phyloP scores from a whole-genome alignment of 2,888 invertebrate species.

The Neria commutata region DNA sequence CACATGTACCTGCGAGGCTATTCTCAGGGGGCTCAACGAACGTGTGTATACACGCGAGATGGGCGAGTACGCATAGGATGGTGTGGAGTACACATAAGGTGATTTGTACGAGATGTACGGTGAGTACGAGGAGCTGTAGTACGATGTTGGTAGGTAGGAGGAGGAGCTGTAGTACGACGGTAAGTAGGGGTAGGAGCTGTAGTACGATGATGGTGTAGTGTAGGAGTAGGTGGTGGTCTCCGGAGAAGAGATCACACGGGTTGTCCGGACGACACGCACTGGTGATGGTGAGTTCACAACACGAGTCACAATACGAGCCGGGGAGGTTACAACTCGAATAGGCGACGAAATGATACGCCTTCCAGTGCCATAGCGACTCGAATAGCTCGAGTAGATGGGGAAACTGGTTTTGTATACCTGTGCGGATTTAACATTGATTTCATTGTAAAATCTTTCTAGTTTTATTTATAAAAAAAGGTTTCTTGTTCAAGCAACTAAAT shows the following conservation, averaged over 20 bases:
- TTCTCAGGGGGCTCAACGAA: slow-evolving; percentile 49
- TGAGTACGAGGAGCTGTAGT: slow-evolving; percentile 32
- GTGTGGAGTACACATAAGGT: slow-evolving; percentile 44
- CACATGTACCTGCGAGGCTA: slow-evolving; percentile 63
- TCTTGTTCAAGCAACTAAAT: not conserved
- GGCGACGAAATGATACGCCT: slow-evolving; percentile 56
- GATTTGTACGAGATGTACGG: slow-evolving; percentile 47
- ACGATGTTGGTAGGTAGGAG: slow-evolving; percentile 25
- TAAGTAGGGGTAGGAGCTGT: slow-evolving; percentile 37
- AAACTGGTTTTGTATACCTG: slow-evolving; percentile 60
- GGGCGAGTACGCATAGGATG: slow-evolving; percentile 51
- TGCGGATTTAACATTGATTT: slow-evolving; percentile 35
- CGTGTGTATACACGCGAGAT: slow-evolving; percentile 49
- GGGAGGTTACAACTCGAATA: slow-evolving; percentile 54
- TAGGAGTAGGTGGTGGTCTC: slow-evolving; percentile 45
- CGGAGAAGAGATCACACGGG: slow-evolving; percentile 54
- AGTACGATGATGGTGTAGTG: slow-evolving; percentile 41
- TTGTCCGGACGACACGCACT: slow-evolving; percentile 49
- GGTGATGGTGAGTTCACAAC: slow-evolving; percentile 50
- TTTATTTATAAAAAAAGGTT: not conserved
- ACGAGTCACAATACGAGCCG: slow-evolving; percentile 50
- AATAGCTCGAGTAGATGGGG: slow-evolving; percentile 59
- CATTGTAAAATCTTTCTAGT: slow-evolving; percentile 7
- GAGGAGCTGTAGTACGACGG: slow-evolving; percentile 27
- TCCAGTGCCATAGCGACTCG: slow-evolving; percentile 50